Evolutionary conservation across 2,797 vertebrate species (phyloP), one percentile per base, ranked within the genome.

Genomic region (Cyclopterus lumpus): DNA sequence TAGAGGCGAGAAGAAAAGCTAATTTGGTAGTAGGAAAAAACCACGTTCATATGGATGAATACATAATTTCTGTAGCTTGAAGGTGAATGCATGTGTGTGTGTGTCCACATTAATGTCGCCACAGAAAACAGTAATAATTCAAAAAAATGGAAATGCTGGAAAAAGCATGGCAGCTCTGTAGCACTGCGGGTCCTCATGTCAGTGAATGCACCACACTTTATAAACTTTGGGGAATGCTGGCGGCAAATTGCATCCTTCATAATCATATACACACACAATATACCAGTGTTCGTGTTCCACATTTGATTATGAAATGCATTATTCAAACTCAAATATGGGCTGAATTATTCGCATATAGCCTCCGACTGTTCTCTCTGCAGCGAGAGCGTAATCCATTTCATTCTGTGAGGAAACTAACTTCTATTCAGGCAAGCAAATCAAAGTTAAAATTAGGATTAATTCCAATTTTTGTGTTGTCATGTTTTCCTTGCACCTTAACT

Each of bases 281-380:
- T 73, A 79, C 59, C 76, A 64, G 86, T 87, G 75, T 85, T 89
- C 77, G 65, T 79, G 80, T 87, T 88, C 62, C 69, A 80, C 68
- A 77, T 88, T 71, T 80, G 84, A 92, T 91, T 91, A 92, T 85
- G 54, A 90, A 90, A 91, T 89, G 73, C 86, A 91, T 92, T 90
- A 91, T 92, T 94, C 84, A 86, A 46, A 62, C 78, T 78, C 67
- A 83, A 80, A 85, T 84, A 91, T 80, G 63, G 67, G 68, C 62
- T 60, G 67, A 87, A 77, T 83, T 84, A 89, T 93, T 93, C 91
- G 82, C 84, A 81, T 77, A 83, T 26, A 26, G 59, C 75, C 81
- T 86, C 84, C 64, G 77, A 83, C 70, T 77, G 86, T 86, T 78
- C 46, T 81, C 69, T 69, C 77, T 6, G 42, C n/a, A 81, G 75